A percentile compares a stretch with the other conserved stretches of the same genome.
These are phyloP conservation scores for Phylloscopus trochiloides DNA, from an alignment of 2,113 vertebrate species.

Conservation along the genomic window DNA sequence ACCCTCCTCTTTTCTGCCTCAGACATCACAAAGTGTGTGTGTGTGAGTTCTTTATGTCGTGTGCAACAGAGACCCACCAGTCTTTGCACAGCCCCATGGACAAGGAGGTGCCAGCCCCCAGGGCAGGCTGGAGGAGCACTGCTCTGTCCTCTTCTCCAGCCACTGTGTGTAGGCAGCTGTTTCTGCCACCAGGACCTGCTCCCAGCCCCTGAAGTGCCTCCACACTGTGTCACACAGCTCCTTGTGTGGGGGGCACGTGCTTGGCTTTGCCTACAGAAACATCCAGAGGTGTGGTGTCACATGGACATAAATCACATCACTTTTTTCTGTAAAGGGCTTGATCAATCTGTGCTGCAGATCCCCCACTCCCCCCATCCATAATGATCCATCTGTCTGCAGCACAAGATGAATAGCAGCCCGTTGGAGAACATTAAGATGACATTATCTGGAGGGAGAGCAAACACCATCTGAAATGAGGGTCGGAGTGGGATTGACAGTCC, in stretches of 20 bases:
- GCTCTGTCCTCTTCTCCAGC: neutral
- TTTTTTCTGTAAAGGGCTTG: neutral
- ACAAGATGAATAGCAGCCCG: neutral
- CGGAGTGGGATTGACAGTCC: neutral
- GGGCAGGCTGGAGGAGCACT: accelerated
- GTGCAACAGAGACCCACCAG: neutral
- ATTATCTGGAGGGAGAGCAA: neutral
- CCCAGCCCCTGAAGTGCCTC: accelerated
- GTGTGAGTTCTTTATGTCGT: no score
- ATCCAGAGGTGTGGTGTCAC: neutral
- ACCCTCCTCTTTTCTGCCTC: no score
- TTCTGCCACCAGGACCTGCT: neutral
- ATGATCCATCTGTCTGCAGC: accelerated
- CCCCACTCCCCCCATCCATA: neutral
- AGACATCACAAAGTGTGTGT: no score
- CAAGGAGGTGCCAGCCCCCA: neutral
- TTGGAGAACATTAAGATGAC: neutral
- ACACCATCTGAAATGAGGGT: neutral
- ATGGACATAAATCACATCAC: neutral
- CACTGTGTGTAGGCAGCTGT: neutral
- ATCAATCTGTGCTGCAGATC: neutral
- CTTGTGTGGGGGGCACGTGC: accelerated
- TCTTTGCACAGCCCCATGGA: accelerated
- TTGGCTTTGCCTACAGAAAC: neutral
- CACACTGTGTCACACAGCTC: neutral